Evolutionary conservation across 2,113 vertebrate species (phyloP).

Genomic region (Bombycilla garrulus): DNA sequence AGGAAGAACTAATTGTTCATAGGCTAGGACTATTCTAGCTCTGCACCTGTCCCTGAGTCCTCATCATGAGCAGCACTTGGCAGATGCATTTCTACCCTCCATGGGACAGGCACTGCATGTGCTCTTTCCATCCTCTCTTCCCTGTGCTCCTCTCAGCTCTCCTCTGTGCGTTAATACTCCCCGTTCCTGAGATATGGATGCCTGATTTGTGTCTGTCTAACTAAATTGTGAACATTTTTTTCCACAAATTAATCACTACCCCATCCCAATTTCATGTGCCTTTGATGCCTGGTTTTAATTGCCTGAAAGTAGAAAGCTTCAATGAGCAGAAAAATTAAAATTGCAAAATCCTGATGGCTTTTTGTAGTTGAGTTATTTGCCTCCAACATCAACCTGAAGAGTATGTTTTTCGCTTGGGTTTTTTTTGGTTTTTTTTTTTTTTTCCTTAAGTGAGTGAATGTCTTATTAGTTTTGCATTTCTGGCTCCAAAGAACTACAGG

Average conservation of each 20-base stretch:
- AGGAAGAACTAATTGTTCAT: not conserved
- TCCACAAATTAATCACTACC: conserved; percentile 40
- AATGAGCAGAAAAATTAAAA: conserved; percentile 69
- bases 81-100: not conserved
- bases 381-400: not conserved
- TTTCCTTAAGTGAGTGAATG: not conserved
- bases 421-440: not conserved
- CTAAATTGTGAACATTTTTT: not conserved
- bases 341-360: conserved; percentile 12
- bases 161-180: not conserved
- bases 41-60: not conserved
- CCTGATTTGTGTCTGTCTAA: not conserved
- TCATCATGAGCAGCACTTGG: not conserved
- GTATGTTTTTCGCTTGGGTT: not conserved
- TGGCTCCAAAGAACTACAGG: not conserved
- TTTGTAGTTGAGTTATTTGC: conserved; percentile 18
- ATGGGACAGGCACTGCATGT: not conserved
- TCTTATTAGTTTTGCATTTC: not conserved
- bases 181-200: not conserved
- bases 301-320: conserved; percentile 55
- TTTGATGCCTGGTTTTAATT: conserved; percentile 66
- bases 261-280: not conserved
- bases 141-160: not conserved
- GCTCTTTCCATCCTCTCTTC: not conserved
- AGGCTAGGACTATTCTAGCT: not conserved